Conservation (phyloP, 2,888 invertebrate genomes). For the Acrobasis suavella region DNA sequence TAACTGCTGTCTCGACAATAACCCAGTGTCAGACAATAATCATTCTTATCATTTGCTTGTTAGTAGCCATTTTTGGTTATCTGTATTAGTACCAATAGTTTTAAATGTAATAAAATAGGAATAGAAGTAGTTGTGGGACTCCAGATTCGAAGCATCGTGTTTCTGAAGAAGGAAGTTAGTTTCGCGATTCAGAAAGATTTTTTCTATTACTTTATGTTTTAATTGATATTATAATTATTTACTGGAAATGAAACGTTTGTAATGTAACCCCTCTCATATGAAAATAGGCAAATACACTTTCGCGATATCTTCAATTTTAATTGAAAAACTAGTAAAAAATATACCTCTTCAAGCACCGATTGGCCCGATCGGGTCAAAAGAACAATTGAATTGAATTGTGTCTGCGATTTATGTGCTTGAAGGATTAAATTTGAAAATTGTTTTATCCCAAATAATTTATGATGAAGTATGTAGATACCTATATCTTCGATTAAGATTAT, state of each 20-base stretch:
- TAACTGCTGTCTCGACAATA: conserved; percentile 82
- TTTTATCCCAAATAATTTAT: no score
- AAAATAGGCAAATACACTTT: neutral
- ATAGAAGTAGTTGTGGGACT: conserved; percentile 2
- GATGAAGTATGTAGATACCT: no score
- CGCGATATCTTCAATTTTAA: neutral
- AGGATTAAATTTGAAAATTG: no score
- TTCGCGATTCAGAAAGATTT: no score
- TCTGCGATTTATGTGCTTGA: no score
- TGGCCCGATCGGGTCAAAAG: no score
- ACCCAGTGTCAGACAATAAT: conserved; percentile 83
- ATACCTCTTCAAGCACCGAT: no score
- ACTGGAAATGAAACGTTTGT: neutral
- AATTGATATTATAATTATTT: neutral
- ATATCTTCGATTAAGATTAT: no score
- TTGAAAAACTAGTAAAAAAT: no score
- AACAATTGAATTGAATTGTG: no score
- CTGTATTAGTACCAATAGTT: conserved; percentile 40
- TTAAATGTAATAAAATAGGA: conserved; percentile 27
- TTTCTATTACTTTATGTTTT: no score
- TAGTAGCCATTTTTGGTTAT: conserved; percentile 57
- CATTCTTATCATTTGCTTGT: conserved; percentile 72
- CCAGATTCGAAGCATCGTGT: neutral
- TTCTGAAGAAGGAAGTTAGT: neutral
- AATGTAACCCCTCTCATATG: neutral